phyloP scores from a whole-genome alignment of 2,888 invertebrate species.

The Eupithecia dodoneata region DNA sequence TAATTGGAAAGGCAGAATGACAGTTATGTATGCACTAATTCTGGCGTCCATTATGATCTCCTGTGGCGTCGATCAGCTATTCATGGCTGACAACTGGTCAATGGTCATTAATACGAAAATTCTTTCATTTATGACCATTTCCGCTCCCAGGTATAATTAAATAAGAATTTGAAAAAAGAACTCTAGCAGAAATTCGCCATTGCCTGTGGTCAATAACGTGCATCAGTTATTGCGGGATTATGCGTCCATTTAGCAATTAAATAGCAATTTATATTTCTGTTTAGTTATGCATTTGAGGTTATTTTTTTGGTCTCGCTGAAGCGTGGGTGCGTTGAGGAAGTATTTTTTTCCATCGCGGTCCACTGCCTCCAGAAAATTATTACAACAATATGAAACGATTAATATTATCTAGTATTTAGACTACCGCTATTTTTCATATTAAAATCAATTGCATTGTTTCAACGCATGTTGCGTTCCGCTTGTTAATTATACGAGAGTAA shows the following conservation, averaged over 20 bases:
- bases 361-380: conserved; percentile 14
- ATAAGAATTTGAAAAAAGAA: conserved; percentile 2
- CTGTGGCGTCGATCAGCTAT: conserved; percentile 16
- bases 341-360: conserved; percentile 9
- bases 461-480: conserved; percentile 35
- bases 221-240: conserved; percentile 18
- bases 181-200: conserved; percentile 6
- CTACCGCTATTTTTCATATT: conserved; percentile 22
- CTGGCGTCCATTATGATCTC: background rate
- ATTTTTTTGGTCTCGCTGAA: conserved; percentile 29
- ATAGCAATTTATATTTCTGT: conserved; percentile 39
- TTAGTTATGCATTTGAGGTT: conserved; percentile 28
- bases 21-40: conserved; percentile 9
- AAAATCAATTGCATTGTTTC: conserved; percentile 28
- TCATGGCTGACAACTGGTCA: conserved; percentile 12
- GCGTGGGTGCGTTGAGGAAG: conserved; percentile 29
- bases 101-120: conserved; percentile 9
- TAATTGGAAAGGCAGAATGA: conserved; percentile 19
- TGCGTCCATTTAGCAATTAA: conserved; percentile 31
- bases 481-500: conserved; percentile 28
- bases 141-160: conserved; percentile 15
- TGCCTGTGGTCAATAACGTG: conserved; percentile 15
- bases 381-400: conserved; percentile 16
- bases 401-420: conserved; percentile 16
- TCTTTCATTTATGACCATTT: conserved; percentile 21